A percentile compares a stretch with the other conserved stretches of the same genome.
These are phyloP conservation scores for Barypeithes pellucidus DNA, from an alignment of 2,888 invertebrate genomes.

Conservation along the genomic window DNA sequence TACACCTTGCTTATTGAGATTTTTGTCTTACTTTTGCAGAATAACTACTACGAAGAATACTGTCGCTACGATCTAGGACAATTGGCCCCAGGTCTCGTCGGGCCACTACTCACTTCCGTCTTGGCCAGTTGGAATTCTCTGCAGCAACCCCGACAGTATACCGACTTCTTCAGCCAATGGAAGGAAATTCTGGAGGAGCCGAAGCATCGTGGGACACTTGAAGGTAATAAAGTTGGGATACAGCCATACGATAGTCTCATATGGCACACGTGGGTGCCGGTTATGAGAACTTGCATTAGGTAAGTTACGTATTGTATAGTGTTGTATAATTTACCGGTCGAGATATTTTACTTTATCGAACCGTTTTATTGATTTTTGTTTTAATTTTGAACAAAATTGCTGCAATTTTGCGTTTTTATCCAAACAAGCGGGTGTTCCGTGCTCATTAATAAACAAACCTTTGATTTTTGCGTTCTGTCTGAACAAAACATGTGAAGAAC, in stretches of 20 bases:
- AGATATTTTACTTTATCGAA: constrained; percentile 35
- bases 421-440: too few relatives aligned
- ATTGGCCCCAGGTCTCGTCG: constrained; percentile 88
- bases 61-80: constrained; percentile 87
- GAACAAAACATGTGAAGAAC: too few relatives aligned
- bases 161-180: constrained; percentile 82
- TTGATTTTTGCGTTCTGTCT: too few relatives aligned
- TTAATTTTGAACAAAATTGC: neutral
- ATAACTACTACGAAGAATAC: constrained; percentile 83
- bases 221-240: constrained; percentile 71
- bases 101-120: constrained; percentile 85
- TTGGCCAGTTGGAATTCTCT: constrained; percentile 88
- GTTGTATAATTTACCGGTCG: constrained; percentile 42
- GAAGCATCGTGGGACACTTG: constrained; percentile 67
- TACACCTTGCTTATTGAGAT: too few relatives aligned
- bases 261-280: constrained; percentile 95
- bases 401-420: too few relatives aligned
- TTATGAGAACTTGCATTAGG: constrained; percentile 81
- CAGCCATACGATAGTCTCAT: constrained; percentile 87
- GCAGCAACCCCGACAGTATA: constrained; percentile 77
- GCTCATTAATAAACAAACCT: too few relatives aligned
- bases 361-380: constrained; percentile 1
- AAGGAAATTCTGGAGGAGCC: constrained; percentile 74
- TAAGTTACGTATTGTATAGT: constrained; percentile 70
- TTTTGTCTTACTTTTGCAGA: constrained; percentile 63